A percentile compares a stretch with the other conserved stretches of the same genome.
phyloP scores from a whole-genome alignment of 35 echinoderm and acorn worm species.

The Holothuria glaberrima region DNA sequence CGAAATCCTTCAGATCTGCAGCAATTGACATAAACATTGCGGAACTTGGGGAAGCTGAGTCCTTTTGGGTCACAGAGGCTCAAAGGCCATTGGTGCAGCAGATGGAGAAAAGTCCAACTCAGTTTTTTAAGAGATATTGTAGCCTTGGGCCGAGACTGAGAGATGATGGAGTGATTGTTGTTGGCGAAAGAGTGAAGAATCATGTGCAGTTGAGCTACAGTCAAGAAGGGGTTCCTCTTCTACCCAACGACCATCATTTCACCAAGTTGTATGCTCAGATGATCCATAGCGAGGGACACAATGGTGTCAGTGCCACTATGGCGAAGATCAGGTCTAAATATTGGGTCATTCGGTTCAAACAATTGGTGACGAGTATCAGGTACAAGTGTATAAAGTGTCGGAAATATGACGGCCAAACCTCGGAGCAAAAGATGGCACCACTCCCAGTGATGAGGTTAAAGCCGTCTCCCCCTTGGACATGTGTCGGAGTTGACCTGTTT shows the following conservation, averaged over 20 bases:
- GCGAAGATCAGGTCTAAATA: conserved; percentile 55
- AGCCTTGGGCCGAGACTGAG: conserved; percentile 27
- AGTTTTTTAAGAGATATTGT: conserved; percentile 27
- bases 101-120: background rate
- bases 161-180: conserved; percentile 72
- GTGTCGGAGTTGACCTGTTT: conserved; percentile 67
- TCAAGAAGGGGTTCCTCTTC: conserved; percentile 44
- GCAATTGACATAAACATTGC: background rate
- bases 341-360: conserved; percentile 43
- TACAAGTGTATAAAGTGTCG: conserved; percentile 55
- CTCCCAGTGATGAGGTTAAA: conserved; percentile 35
- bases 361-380: conserved; percentile 38
- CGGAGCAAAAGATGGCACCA: conserved; percentile 61
- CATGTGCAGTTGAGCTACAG: conserved; percentile 64
- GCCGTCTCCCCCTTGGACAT: conserved; percentile 68
- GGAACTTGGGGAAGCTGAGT: background rate
- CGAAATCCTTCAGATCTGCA: background rate
- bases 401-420: background rate
- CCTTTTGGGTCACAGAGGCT: conserved; percentile 43
- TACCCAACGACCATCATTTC: conserved; percentile 39
- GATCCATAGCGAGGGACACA: conserved; percentile 47
- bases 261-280: conserved; percentile 46
- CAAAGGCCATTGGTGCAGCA: conserved; percentile 41
- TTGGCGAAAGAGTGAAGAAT: conserved; percentile 43
- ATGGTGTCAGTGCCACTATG: conserved; percentile 22